Conservation (phyloP, 2,797 vertebrate genomes). For the Anabacerthia variegaticeps region DNA sequence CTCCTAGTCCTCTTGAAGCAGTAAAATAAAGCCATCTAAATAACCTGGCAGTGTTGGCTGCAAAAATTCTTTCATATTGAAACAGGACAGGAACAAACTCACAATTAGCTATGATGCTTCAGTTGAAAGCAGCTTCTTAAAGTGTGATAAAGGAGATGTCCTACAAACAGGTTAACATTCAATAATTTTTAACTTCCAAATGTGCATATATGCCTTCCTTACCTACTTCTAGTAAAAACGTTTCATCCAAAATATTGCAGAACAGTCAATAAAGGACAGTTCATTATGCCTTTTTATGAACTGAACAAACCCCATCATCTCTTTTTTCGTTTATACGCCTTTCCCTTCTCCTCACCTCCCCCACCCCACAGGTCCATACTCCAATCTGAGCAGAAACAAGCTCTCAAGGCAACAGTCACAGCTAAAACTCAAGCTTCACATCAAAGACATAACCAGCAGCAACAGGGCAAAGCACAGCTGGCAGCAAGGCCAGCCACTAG, state of each 20-base stretch:
- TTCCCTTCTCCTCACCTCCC: neutral
- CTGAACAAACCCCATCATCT: neutral
- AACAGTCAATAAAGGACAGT: neutral
- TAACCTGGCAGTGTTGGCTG: neutral
- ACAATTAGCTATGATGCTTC: neutral
- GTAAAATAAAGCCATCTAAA: neutral
- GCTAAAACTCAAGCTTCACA: neutral
- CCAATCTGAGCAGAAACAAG: neutral
- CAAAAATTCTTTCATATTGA: neutral
- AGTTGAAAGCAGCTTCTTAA: neutral
- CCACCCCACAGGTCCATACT: neutral
- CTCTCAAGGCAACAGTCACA: neutral
- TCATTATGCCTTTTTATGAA: neutral
- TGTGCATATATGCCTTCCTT: neutral
- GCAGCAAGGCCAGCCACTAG: neutral
- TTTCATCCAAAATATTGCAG: neutral
- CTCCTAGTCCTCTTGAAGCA: neutral
- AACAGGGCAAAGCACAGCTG: neutral
- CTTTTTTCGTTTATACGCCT: neutral
- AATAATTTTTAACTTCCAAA: neutral
- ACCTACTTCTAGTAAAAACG: neutral
- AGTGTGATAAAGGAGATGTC: neutral
- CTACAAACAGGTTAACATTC: neutral
- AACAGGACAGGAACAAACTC: neutral
- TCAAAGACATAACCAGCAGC: neutral